Conservation (phyloP, 2,888 invertebrate genomes). For the Tortrix viridana region DNA sequence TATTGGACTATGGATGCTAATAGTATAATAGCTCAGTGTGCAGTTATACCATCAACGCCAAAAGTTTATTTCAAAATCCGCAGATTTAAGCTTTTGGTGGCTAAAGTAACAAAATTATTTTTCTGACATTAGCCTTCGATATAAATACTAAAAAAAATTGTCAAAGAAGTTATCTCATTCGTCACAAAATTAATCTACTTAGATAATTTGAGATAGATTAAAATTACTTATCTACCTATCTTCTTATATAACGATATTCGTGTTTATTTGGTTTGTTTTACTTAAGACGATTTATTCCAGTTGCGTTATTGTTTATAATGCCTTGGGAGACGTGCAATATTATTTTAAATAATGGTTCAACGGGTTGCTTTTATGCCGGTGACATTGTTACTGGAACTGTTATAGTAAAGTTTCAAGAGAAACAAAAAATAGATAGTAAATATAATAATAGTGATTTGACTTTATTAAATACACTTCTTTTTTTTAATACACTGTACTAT, state of each 20-base stretch:
- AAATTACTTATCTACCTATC: slow-evolving; percentile 10
- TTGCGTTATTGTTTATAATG: slow-evolving; percentile 51
- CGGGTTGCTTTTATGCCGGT: slow-evolving; percentile 67
- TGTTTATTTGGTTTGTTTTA: slow-evolving; percentile 39
- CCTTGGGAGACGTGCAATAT: slow-evolving; percentile 62
- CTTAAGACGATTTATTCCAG: slow-evolving; percentile 9
- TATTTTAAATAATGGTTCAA: slow-evolving; percentile 64
- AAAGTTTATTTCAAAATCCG: no score
- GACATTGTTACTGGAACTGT: slow-evolving; percentile 72
- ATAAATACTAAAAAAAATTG: no score
- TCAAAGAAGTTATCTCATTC: slow-evolving; percentile 15
- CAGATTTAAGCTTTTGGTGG: no score
- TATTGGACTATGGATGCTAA: no score
- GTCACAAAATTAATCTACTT: slow-evolving; percentile 16
- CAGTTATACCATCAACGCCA: no score
- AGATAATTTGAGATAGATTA: slow-evolving; percentile 19
- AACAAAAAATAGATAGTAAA: slow-evolving; percentile 64
- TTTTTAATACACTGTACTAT: background rate
- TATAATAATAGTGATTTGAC: slow-evolving; percentile 29
- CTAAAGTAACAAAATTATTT: no score
- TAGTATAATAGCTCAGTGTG: no score
- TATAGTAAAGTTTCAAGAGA: slow-evolving; percentile 62
- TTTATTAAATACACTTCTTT: background rate
- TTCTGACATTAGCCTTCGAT: no score
- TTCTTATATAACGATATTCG: slow-evolving; percentile 35